Evolutionary conservation across 2,113 vertebrate species (phyloP).

Genomic region (Puntigrus tetrazona): DNA sequence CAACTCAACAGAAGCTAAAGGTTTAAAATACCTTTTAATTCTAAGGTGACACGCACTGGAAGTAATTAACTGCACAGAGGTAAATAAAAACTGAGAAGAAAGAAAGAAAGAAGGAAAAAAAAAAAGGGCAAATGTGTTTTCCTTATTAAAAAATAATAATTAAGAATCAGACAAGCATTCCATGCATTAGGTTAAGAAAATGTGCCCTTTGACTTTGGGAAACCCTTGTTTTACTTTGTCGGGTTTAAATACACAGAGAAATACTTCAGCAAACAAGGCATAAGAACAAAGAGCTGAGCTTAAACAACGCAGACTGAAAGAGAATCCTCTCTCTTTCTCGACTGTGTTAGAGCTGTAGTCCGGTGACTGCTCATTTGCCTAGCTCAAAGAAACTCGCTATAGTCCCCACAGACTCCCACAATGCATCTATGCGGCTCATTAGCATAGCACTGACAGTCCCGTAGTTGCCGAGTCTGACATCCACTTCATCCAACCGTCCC

Average conservation of each 20-base stretch:
- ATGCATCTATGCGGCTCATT: constrained; percentile 42
- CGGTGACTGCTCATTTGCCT: constrained; percentile 44
- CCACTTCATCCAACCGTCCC: constrained; percentile 30
- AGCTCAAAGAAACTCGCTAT: constrained; percentile 35
- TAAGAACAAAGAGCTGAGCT: neutral
- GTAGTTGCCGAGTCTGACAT: constrained; percentile 30
- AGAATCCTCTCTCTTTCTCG: constrained; percentile 8
- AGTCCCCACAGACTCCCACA: constrained; percentile 33
- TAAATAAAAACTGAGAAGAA: neutral
- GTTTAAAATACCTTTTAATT: neutral
- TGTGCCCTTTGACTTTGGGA: neutral
- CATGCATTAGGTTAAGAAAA: neutral
- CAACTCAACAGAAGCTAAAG: neutral
- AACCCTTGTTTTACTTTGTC: neutral
- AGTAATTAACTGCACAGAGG: neutral
- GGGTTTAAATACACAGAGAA: neutral
- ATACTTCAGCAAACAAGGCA: neutral
- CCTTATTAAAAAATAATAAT: neutral
- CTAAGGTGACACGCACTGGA: neutral
- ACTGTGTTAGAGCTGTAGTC: constrained; percentile 38
- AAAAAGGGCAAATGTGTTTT: neutral
- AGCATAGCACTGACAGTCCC: constrained; percentile 44
- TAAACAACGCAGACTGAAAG: constrained; percentile 16
- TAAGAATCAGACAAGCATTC: neutral
- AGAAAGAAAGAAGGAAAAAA: neutral